Conservation (phyloP, 2,888 invertebrate genomes). For the Acanthopleura granulata region DNA sequence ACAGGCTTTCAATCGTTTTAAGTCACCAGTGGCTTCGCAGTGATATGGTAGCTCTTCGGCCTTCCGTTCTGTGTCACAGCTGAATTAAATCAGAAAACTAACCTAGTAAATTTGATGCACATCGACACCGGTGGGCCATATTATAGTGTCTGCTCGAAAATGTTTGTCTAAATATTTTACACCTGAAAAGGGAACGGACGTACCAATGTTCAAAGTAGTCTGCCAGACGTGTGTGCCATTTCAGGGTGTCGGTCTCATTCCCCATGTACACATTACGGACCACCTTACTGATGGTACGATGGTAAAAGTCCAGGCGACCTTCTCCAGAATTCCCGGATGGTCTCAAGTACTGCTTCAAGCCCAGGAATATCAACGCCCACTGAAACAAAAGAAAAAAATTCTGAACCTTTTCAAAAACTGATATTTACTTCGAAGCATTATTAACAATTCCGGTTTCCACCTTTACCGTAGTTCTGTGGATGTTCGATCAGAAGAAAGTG, state of each 20-base stretch:
- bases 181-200: slow-evolving; percentile 3
- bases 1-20: slow-evolving; percentile 32
- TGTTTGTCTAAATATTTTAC: neutral
- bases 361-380: slow-evolving; percentile 47
- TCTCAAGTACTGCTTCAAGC: slow-evolving; percentile 40
- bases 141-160: too few species aligned
- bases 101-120: too few species aligned
- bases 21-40: slow-evolving; percentile 31
- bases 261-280: slow-evolving; percentile 39
- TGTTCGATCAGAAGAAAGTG: too few species aligned
- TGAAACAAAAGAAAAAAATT: slow-evolving; percentile 22
- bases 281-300: slow-evolving; percentile 42
- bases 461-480: too few species aligned
- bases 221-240: slow-evolving; percentile 38
- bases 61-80: slow-evolving; percentile 38
- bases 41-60: slow-evolving; percentile 47
- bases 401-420: too few species aligned
- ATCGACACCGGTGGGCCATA: too few species aligned
- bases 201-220: slow-evolving; percentile 41
- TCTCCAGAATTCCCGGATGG: slow-evolving; percentile 43
- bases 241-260: slow-evolving; percentile 18
- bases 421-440: too few species aligned
- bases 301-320: slow-evolving; percentile 45
- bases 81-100: slow-evolving; percentile 18
- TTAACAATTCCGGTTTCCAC: too few species aligned